These are phyloP conservation scores for Gorilla gorilla DNA, from an alignment of 2,113 vertebrate genomes.

Conservation along the genomic window DNA sequence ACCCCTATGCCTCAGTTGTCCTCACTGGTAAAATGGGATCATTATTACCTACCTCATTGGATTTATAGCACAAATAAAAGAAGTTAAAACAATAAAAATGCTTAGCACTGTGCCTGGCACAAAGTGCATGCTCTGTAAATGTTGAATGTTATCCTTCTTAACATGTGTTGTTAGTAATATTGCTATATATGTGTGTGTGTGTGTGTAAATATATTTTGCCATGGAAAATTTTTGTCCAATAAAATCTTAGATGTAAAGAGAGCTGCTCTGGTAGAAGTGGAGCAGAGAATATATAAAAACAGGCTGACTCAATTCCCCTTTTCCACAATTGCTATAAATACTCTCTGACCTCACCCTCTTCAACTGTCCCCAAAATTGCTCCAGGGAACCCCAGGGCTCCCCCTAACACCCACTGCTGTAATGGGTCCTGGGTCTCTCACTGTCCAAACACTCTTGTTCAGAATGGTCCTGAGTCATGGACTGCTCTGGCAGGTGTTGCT, in stretches of 20 bases:
- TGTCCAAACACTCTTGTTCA: background rate
- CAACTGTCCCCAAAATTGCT: background rate
- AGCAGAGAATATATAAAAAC: background rate
- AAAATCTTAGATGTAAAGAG: background rate
- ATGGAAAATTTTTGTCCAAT: conserved; percentile 17
- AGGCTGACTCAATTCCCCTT: background rate
- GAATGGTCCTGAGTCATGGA: background rate
- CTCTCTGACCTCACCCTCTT: too few relatives aligned
- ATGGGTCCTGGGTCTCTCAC: background rate
- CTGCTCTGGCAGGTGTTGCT: background rate
- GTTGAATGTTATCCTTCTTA: background rate
- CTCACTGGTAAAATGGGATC: background rate
- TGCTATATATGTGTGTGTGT: background rate
- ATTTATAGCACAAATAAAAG: background rate
- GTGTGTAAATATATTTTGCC: background rate
- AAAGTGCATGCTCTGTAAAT: background rate
- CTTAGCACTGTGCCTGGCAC: background rate
- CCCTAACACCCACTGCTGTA: background rate
- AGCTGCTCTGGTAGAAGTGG: background rate
- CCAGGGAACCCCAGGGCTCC: too few relatives aligned
- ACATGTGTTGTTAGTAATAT: background rate
- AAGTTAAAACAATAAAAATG: background rate
- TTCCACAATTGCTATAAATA: background rate
- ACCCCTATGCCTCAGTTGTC: background rate
- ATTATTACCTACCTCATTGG: background rate